phyloP scores from a whole-genome alignment of 2,797 vertebrate genomes.

The Dryobates pubescens region DNA sequence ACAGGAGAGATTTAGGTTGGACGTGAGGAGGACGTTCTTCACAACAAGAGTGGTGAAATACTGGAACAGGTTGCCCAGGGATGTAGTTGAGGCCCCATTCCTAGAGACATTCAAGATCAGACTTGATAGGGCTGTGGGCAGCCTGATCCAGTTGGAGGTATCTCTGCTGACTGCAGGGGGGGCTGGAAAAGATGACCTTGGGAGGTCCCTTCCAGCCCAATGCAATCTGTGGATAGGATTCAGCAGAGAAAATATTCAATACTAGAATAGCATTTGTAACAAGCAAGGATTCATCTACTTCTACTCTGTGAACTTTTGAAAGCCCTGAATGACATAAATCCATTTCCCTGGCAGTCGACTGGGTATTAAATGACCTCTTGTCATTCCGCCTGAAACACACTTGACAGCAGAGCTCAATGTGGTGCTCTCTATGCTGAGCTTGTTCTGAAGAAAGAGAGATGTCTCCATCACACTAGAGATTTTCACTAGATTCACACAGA shows the following conservation, averaged over 20 bases:
- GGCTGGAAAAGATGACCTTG: too few species aligned
- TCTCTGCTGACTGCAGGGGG: too few species aligned
- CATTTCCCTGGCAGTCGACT: not conserved
- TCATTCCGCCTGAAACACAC: not conserved
- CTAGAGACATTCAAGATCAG: too few species aligned
- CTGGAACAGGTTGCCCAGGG: too few species aligned
- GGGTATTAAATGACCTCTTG: not conserved
- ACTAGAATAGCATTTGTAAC: not conserved
- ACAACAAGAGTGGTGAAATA: too few species aligned
- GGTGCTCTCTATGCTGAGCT: not conserved
- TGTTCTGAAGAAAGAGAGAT: not conserved
- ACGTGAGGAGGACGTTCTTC: too few species aligned
- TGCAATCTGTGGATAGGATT: not conserved
- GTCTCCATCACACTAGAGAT: not conserved
- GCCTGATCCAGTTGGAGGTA: too few species aligned
- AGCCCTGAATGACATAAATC: conserved; percentile 5
- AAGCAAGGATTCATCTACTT: not conserved
- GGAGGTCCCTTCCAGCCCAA: too few species aligned
- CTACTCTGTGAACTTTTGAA: not conserved
- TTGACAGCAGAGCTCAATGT: not conserved
- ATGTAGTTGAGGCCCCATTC: too few species aligned
- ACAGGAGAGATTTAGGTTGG: too few species aligned
- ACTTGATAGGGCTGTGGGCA: not conserved
- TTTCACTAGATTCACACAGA: not conserved
- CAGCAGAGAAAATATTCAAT: not conserved